phyloP scores from a whole-genome alignment of 2,888 invertebrate species.

The Lepidocyrtoides sp. region DNA sequence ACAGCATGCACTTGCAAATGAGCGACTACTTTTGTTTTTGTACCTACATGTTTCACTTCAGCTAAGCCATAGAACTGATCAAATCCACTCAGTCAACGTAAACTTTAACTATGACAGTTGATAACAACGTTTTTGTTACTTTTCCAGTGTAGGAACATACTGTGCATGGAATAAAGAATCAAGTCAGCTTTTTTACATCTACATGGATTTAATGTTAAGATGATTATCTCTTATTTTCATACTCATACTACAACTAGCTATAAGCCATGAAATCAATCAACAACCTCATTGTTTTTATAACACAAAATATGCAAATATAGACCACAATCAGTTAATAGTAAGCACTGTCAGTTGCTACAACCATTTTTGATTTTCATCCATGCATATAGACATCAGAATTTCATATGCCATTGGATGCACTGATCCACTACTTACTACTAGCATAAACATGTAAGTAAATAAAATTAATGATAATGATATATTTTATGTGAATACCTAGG shows the following conservation, averaged over 20 bases:
- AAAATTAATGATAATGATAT: no score
- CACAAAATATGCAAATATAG: background rate
- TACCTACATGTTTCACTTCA: background rate
- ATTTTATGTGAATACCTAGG: no score
- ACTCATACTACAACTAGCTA: background rate
- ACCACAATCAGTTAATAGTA: background rate
- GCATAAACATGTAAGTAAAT: background rate
- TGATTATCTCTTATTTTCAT: background rate
- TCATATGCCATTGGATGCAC: background rate
- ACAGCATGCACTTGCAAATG: background rate
- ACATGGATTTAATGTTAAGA: background rate
- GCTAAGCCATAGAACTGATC: background rate
- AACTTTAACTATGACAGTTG: background rate
- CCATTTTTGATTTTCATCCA: background rate
- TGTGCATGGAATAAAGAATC: no score
- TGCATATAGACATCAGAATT: background rate
- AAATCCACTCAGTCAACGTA: background rate
- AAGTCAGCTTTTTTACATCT: no score
- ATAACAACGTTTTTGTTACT: background rate
- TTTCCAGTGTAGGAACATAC: background rate
- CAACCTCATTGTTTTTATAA: slow-evolving; percentile 44
- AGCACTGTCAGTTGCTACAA: background rate
- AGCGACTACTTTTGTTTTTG: background rate
- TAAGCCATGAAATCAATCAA: background rate
- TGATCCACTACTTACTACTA: background rate